Conservation (phyloP, 2,113 vertebrate genomes). For the Anseranas semipalmata region DNA sequence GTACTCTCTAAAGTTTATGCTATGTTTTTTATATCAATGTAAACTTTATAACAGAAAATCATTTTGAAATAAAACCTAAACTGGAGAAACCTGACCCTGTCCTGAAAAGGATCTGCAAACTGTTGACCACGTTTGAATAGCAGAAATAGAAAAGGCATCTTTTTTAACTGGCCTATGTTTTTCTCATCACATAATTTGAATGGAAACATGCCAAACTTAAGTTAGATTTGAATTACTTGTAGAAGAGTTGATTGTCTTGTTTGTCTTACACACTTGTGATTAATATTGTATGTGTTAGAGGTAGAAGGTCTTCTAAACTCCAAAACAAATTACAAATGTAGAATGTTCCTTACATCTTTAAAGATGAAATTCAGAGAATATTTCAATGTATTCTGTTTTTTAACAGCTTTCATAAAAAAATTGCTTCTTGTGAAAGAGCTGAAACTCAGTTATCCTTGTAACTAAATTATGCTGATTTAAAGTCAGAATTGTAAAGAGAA, state of each 20-base stretch:
- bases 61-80: neutral
- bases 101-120: neutral
- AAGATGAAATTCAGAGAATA: neutral
- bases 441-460: neutral
- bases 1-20: neutral
- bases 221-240: neutral
- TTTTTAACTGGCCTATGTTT: conserved; percentile 8
- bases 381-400: neutral
- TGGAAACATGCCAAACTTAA: neutral
- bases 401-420: neutral
- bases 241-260: neutral
- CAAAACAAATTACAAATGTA: neutral
- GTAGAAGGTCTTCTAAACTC: neutral
- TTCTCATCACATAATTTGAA: conserved; percentile 66
- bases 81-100: conserved; percentile 8
- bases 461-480: neutral
- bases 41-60: neutral
- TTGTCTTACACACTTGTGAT: neutral
- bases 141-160: neutral
- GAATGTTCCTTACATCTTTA: neutral
- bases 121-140: neutral
- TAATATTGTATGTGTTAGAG: neutral
- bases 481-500: neutral
- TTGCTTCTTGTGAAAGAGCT: neutral
- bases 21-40: neutral